Evolutionary conservation across 2,888 invertebrate genomes (phyloP).

Genomic region (Eupelmus urozonus): DNA sequence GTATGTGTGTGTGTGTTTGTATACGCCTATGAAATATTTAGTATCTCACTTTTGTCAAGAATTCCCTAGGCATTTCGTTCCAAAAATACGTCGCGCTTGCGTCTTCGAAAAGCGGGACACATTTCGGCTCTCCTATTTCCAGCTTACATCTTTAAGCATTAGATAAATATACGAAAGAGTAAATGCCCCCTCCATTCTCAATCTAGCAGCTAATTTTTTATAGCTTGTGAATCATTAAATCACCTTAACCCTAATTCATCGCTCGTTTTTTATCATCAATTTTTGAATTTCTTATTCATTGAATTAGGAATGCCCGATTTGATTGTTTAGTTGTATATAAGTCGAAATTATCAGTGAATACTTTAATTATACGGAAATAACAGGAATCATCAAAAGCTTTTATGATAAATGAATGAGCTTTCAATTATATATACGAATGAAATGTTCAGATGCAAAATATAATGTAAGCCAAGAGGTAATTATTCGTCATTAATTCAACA

Average conservation of each 20-base stretch:
- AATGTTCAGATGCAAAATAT: no score
- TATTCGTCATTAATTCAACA: no score
- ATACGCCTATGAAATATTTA: slow-evolving; percentile 43
- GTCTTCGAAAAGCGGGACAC: slow-evolving; percentile 41
- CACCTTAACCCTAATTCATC: neutral
- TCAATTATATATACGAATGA: no score
- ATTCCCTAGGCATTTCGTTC: slow-evolving; percentile 32
- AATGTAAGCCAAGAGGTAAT: no score
- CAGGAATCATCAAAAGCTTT: no score
- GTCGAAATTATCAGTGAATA: no score
- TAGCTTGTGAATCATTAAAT: neutral
- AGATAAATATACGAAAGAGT: slow-evolving; percentile 42
- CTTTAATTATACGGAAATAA: no score
- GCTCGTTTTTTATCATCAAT: no score
- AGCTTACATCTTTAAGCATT: slow-evolving; percentile 47
- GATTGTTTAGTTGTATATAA: no score
- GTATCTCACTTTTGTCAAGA: slow-evolving; percentile 37
- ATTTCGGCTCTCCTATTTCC: slow-evolving; percentile 52
- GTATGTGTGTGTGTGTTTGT: neutral
- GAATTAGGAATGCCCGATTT: neutral
- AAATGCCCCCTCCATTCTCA: neutral
- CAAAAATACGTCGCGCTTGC: slow-evolving; percentile 32
- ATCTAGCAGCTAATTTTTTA: neutral
- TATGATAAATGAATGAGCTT: no score
- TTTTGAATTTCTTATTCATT: no score